Evolutionary conservation across 1,140 invertebrate species (phyloP).

Genomic region (Eriosoma lanigerum): DNA sequence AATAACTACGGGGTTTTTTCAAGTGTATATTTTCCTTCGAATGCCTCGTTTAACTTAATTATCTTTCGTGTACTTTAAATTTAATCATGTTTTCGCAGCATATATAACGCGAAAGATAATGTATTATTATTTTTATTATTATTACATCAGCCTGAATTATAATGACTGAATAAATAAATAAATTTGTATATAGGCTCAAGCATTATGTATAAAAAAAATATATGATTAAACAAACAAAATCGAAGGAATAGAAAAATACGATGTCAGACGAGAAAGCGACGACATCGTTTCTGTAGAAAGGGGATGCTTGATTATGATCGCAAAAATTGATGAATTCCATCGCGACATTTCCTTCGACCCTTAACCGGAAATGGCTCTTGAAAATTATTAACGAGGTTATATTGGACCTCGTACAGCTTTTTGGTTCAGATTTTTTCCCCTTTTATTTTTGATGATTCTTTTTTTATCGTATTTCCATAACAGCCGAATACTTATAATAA

Average conservation of each 20-base stretch:
- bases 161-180: slow-evolving; percentile 44
- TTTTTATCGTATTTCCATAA: neutral
- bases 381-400: slow-evolving; percentile 51
- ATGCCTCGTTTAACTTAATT: slow-evolving; percentile 6
- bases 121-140: neutral
- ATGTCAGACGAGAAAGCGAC: neutral
- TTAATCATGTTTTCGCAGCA: neutral
- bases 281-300: neutral
- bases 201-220: too few species aligned
- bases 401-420: slow-evolving; percentile 7
- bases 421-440: neutral
- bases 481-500: neutral
- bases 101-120: neutral
- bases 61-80: neutral
- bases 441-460: slow-evolving; percentile 32
- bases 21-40: neutral
- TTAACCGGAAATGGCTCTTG: slow-evolving; percentile 36
- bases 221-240: slow-evolving; percentile 23
- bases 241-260: neutral
- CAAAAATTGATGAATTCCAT: slow-evolving; percentile 45
- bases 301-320: slow-evolving; percentile 39
- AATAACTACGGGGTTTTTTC: neutral
- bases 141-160: slow-evolving; percentile 23
- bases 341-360: slow-evolving; percentile 22
- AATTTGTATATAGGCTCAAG: neutral